These are phyloP conservation scores for Pachypsylla venusta DNA, from an alignment of 1,140 invertebrate genomes.

Conservation along the genomic window DNA sequence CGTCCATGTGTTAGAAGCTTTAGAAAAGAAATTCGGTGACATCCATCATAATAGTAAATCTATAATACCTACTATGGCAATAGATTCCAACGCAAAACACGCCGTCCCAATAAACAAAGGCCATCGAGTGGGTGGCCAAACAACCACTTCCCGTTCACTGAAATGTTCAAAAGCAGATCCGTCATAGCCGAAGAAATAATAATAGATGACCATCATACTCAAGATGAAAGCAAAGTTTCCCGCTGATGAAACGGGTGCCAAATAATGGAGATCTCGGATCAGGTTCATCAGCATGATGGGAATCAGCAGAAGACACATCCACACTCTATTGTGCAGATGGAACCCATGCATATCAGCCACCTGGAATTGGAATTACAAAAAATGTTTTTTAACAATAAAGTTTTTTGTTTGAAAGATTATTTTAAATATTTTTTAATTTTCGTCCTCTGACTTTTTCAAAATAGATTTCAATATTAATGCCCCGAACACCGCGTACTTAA, in stretches of 20 bases:
- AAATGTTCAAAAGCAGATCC: constrained; percentile 38
- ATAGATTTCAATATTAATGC: neutral
- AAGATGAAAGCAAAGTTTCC: constrained; percentile 39
- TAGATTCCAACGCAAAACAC: constrained; percentile 61
- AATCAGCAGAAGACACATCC: constrained; percentile 47
- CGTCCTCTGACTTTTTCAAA: neutral
- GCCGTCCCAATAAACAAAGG: constrained; percentile 55
- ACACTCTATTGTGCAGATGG: constrained; percentile 37
- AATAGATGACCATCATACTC: constrained; percentile 45
- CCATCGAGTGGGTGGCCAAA: constrained; percentile 30
- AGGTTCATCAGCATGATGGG: constrained; percentile 55
- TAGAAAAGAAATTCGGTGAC: too few species aligned
- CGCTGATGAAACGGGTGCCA: constrained; percentile 55
- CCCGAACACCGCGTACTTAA: too few species aligned
- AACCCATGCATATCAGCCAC: constrained; percentile 22
- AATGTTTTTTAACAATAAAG: neutral
- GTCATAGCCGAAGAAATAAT: constrained; percentile 52
- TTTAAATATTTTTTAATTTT: neutral
- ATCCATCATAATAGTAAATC: neutral
- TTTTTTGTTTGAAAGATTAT: neutral
- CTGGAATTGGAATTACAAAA: constrained; percentile 13
- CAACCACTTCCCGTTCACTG: constrained; percentile 29
- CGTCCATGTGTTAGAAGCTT: too few species aligned
- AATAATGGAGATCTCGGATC: constrained; percentile 48
- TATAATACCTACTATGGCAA: constrained; percentile 41